Percentiles rank a stretch among this genome's conserved stretches.
Conservation (phyloP, 1,140 invertebrate genomes). For the Glossosoma conforme region DNA sequence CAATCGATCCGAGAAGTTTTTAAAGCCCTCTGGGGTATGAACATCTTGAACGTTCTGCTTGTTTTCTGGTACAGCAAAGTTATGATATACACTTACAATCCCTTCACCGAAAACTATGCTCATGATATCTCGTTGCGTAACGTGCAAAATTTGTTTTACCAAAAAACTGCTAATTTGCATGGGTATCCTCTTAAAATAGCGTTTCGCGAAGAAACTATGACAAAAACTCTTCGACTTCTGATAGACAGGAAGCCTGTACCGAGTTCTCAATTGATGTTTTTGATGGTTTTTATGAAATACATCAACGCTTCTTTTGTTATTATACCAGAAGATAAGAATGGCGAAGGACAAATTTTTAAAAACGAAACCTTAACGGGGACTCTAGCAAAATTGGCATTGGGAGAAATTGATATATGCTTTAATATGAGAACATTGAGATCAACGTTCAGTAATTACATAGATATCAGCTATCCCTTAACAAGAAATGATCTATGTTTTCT, state of each 20-base stretch:
- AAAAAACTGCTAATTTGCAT: neutral
- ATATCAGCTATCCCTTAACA: slow-evolving; percentile 40
- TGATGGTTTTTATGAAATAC: slow-evolving; percentile 32
- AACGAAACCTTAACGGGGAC: slow-evolving; percentile 43
- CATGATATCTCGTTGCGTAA: neutral
- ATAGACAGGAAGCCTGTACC: neutral
- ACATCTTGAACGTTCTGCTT: slow-evolving; percentile 41
- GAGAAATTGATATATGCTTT: slow-evolving; percentile 41
- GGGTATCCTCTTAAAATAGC: neutral
- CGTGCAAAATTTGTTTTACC: neutral
- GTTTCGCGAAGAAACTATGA: neutral
- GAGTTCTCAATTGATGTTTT: neutral
- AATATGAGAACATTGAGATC: slow-evolving; percentile 41
- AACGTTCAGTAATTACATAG: slow-evolving; percentile 42
- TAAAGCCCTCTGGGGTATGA: slow-evolving; percentile 39
- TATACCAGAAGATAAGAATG: slow-evolving; percentile 38
- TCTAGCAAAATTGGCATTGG: slow-evolving; percentile 40
- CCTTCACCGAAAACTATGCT: slow-evolving; percentile 35
- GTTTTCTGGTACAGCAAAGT: slow-evolving; percentile 35
- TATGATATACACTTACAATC: slow-evolving; percentile 40
- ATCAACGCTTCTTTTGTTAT: slow-evolving; percentile 41
- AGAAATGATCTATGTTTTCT: slow-evolving; percentile 43
- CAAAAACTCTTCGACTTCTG: neutral
- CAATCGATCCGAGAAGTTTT: slow-evolving; percentile 37
- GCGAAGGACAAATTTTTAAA: slow-evolving; percentile 39